Percentiles rank a stretch among this genome's conserved stretches.
These are phyloP conservation scores for Drosophila mulleri DNA, from an alignment of 2,888 invertebrate genomes.

Conservation along the genomic window DNA sequence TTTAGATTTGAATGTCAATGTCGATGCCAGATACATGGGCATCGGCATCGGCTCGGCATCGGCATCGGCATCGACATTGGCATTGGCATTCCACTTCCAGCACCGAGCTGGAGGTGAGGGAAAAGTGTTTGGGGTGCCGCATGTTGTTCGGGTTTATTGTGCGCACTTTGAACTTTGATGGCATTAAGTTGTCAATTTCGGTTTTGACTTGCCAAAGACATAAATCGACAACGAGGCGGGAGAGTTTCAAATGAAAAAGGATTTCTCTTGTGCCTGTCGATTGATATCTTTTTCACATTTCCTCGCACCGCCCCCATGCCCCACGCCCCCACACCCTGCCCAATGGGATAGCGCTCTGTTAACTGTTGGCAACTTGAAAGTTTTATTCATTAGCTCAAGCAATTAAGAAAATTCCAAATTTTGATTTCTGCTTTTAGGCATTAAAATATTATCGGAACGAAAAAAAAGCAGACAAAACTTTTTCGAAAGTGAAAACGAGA, in stretches of 20 bases:
- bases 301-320: no score
- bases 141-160: constrained; percentile 47
- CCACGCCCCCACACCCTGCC: neutral
- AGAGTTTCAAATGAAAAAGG: constrained; percentile 50
- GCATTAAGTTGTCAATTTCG: constrained; percentile 80
- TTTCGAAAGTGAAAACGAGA: constrained; percentile 75
- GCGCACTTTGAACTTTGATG: constrained; percentile 78
- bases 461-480: constrained; percentile 31
- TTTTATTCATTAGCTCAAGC: constrained; percentile 9
- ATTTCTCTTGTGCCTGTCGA: constrained; percentile 40
- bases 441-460: constrained; percentile 13
- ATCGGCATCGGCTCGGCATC: constrained; percentile 19
- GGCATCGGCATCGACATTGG: constrained; percentile 21
- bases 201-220: constrained; percentile 66
- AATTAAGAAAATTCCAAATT: constrained; percentile 13
- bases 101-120: neutral
- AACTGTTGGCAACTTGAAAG: neutral
- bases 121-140: constrained; percentile 23
- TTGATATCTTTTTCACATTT: constrained; percentile 23
- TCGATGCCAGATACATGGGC: constrained; percentile 44
- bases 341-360: neutral
- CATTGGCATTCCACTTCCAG: constrained; percentile 41
- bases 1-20: constrained; percentile 82
- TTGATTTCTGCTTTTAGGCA: constrained; percentile 14
- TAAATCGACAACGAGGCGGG: constrained; percentile 42